Evolutionary conservation across 2,888 invertebrate species (phyloP), one percentile per base, ranked within the genome.

Genomic region (Eueremaeus valkanovi): DNA sequence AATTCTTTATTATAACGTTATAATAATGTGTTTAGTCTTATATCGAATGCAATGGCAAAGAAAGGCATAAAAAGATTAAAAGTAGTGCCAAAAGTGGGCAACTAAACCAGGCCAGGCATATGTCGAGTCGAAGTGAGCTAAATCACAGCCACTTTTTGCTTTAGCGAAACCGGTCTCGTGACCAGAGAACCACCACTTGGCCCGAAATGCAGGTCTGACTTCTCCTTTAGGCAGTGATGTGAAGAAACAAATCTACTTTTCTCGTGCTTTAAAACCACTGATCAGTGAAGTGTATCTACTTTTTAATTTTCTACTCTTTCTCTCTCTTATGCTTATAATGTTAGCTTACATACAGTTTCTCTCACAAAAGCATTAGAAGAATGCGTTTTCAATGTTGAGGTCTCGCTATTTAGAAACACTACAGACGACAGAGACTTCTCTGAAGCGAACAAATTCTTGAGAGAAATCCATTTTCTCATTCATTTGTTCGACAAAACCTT

Each of bases 61-160:
- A 63, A 63, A 63, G 63, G 63, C 63, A 63, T 63, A 58, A 29
- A 63, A 63, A 61, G 61, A 61, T 61, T 61, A 61, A 61, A 61
- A 63, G 63, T 63, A 21, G 63, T 63, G 63, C 63, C 18, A 63
- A 63, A 63, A 63, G 63, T 63, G 63, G 63, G 63, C 63, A 63
- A 63, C 63, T 63, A 63, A 63, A 63, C 63, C 63, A 63, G 63
- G 63, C 18, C 63, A 63, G 31, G 63, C 58, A 21, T 58, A 63
- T 63, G 33, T 63, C 63, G 33, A 31, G 31, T 36, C 33, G 63
- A 63, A 33, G n/a, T 63, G 31, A 63, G n/a, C 58, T 58, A 31
- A 58, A 58, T 63, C 33, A 18, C 63, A 63, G n/a, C n/a, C n/a
- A n/a, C n/a, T n/a, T n/a, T n/a, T n/a, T n/a, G n/a, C n/a, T n/a